A percentile compares a stretch with the other conserved stretches of the same genome.
Evolutionary conservation across 2,113 vertebrate species (phyloP).

Genomic region (Lycocorax pyrrhopterus): DNA sequence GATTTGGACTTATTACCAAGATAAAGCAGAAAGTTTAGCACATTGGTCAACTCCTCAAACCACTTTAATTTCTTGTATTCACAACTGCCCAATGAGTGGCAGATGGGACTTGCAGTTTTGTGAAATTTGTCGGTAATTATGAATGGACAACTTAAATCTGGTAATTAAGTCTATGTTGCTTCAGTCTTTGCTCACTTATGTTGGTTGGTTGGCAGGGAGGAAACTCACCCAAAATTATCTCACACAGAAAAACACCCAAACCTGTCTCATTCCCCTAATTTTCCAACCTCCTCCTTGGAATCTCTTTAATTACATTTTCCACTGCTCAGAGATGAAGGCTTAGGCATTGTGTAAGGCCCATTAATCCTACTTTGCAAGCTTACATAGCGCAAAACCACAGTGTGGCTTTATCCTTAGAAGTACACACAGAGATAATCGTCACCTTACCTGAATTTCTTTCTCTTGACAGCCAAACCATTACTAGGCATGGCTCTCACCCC

Average conservation of each 20-base stretch:
- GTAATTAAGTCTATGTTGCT: background rate
- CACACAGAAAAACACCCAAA: background rate
- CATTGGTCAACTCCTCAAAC: background rate
- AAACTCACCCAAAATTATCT: background rate
- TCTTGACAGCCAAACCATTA: background rate
- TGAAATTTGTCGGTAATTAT: background rate
- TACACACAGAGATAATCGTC: background rate
- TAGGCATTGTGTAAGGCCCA: background rate
- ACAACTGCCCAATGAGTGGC: background rate
- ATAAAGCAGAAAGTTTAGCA: background rate
- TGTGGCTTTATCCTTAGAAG: background rate
- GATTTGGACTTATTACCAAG: background rate
- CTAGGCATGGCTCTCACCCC: background rate
- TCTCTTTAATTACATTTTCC: background rate
- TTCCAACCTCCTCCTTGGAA: background rate
- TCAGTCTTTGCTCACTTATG: background rate
- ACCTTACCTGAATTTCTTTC: background rate
- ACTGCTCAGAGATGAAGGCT: background rate
- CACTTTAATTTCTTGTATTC: background rate
- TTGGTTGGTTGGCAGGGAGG: background rate
- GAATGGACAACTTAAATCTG: background rate
- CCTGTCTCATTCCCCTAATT: background rate
- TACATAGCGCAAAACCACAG: background rate
- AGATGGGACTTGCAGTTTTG: background rate
- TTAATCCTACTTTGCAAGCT: slow-evolving; percentile 21